Percentiles rank a stretch among this genome's conserved stretches.
phyloP scores from a whole-genome alignment of 2,797 vertebrate species.

The Microchirus variegatus region DNA sequence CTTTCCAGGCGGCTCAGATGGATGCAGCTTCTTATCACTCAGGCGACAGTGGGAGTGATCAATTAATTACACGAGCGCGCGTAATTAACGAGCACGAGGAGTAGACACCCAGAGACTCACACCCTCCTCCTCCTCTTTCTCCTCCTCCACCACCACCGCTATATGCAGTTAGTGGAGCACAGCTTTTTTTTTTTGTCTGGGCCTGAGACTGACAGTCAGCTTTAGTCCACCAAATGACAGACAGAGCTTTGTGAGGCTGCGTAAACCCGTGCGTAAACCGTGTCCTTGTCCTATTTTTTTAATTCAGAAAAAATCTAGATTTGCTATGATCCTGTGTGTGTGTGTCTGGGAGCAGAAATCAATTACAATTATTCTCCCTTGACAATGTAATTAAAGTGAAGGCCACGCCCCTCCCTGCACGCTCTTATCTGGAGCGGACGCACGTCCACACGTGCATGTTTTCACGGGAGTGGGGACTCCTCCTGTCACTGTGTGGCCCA shows the following conservation, averaged over 20 bases:
- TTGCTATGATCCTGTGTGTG: not conserved
- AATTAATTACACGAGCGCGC: conserved; percentile 70
- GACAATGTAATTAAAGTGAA: conserved; percentile 94
- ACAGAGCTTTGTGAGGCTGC: too few relatives aligned
- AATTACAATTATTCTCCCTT: conserved; percentile 95
- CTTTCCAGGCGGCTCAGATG: conserved; percentile 49
- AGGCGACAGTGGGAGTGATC: conserved; percentile 60
- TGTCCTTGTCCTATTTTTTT: not conserved
- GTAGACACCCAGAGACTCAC: conserved; percentile 5
- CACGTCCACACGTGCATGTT: conserved; percentile 68
- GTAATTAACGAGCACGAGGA: conserved; percentile 72
- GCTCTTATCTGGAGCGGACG: conserved; percentile 73
- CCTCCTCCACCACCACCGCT: not conserved
- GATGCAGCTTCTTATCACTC: conserved; percentile 64
- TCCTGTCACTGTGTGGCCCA: not conserved
- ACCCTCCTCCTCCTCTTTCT: not conserved
- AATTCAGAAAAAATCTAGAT: not conserved
- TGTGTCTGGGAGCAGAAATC: conserved; percentile 80
- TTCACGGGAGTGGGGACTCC: conserved; percentile 12
- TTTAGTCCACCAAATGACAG: too few relatives aligned
- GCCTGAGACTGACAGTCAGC: too few relatives aligned
- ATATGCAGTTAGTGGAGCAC: too few relatives aligned
- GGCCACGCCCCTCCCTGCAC: conserved; percentile 65
- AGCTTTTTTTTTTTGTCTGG: not conserved
- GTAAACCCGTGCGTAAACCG: not conserved